These are phyloP conservation scores for Cerastis rubricosa DNA, from an alignment of 2,888 invertebrate genomes.

Conservation along the genomic window DNA sequence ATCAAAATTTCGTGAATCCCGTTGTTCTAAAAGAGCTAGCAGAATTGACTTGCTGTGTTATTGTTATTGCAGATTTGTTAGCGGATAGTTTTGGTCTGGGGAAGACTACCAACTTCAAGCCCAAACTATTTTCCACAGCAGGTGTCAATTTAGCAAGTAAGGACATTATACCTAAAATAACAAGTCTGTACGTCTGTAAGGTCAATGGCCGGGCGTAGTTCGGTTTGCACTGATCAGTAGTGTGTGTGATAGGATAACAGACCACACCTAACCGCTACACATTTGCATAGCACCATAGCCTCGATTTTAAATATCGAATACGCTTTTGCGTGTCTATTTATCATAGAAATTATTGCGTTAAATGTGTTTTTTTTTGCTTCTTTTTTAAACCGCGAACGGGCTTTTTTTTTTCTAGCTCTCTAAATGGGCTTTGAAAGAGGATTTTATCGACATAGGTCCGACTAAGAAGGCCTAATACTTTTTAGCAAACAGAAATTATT, in stretches of 20 bases:
- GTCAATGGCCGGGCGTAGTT: constrained; percentile 62
- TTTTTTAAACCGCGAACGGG: constrained; percentile 23
- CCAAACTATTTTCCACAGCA: constrained; percentile 78
- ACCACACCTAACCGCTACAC: constrained; percentile 76
- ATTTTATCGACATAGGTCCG: constrained; percentile 10
- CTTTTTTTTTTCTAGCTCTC: constrained; percentile 35
- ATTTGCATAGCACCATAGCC: constrained; percentile 69
- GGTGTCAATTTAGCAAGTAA: constrained; percentile 82
- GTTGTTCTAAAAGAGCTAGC: constrained; percentile 56
- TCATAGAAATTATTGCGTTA: constrained; percentile 31
- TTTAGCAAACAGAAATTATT: neutral
- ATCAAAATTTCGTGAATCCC: constrained; percentile 14
- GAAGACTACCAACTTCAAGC: constrained; percentile 83
- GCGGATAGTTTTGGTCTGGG: constrained; percentile 87
- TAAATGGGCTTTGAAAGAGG: constrained; percentile 9
- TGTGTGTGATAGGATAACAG: constrained; percentile 63
- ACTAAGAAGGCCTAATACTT: constrained; percentile 11
- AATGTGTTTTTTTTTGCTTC: constrained; percentile 37
- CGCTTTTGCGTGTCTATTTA: constrained; percentile 46
- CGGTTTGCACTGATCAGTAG: constrained; percentile 70
- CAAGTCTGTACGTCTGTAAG: constrained; percentile 57
- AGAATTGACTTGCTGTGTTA: constrained; percentile 73
- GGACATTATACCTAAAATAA: constrained; percentile 70
- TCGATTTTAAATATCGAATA: constrained; percentile 45
- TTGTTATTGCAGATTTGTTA: constrained; percentile 86